phyloP scores from a whole-genome alignment of 2,797 vertebrate genomes.

The Eospalax fontanierii region DNA sequence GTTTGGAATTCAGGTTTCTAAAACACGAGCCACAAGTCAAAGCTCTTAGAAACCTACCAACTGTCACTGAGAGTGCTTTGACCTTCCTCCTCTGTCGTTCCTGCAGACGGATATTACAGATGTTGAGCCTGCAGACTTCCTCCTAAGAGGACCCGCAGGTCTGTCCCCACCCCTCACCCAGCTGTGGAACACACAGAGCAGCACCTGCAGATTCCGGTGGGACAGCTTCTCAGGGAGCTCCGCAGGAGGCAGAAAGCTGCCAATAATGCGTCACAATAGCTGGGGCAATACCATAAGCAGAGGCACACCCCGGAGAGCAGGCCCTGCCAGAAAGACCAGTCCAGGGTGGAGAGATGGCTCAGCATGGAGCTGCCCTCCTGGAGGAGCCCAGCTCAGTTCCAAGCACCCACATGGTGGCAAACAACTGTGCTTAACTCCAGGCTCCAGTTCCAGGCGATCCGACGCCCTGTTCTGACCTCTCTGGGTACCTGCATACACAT shows the following conservation, averaged over 20 bases:
- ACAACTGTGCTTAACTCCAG: neutral
- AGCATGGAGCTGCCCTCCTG: neutral
- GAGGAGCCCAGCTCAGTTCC: neutral
- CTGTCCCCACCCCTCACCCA: neutral
- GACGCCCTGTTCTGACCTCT: neutral
- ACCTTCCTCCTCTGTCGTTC: neutral
- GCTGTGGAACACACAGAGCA: neutral
- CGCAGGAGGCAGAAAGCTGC: neutral
- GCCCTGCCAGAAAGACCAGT: neutral
- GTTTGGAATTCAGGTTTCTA: conserved; percentile 59
- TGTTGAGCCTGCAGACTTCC: neutral
- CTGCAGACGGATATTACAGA: neutral
- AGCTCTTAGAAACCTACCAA: conserved; percentile 6
- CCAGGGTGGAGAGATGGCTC: neutral
- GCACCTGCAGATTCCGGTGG: neutral
- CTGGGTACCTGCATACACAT: neutral
- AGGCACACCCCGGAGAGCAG: neutral
- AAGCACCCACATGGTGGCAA: neutral
- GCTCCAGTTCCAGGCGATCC: neutral
- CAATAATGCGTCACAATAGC: neutral
- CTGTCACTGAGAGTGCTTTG: conserved; percentile 2
- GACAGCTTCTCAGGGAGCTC: neutral
- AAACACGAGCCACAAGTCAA: conserved; percentile 19
- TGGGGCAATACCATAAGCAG: neutral
- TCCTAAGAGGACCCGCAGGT: neutral